phyloP scores from a whole-genome alignment of 2,888 invertebrate species.

The Meta bourneti region DNA sequence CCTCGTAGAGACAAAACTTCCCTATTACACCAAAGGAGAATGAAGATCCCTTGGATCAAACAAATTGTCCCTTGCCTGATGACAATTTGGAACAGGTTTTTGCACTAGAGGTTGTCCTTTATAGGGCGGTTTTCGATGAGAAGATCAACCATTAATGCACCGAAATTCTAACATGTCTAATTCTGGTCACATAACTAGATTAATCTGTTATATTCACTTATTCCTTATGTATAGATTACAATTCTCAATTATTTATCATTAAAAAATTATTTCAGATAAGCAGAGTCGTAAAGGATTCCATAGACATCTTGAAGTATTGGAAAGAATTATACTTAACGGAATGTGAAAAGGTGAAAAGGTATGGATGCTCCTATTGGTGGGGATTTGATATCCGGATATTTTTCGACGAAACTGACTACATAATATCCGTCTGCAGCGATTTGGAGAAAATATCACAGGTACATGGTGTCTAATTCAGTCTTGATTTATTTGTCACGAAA shows the following conservation, averaged over 20 bases:
- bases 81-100: no score
- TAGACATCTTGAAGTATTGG: constrained; percentile 87
- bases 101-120: no score
- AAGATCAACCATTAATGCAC: no score
- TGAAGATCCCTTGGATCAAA: no score
- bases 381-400: constrained; percentile 92
- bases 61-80: no score
- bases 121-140: no score
- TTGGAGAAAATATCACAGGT: constrained; percentile 89
- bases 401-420: constrained; percentile 92
- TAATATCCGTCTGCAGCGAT: constrained; percentile 89
- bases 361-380: constrained; percentile 92
- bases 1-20: no score
- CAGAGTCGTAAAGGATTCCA: constrained; percentile 46
- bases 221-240: neutral
- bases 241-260: neutral
- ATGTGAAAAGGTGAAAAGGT: constrained; percentile 90
- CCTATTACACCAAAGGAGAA: no score
- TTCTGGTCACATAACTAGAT: no score
- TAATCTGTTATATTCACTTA: neutral
- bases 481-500: no score
- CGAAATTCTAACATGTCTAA: no score
- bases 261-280: constrained; percentile 7
- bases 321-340: constrained; percentile 88
- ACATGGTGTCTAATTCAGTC: constrained; percentile 51